phyloP scores from a whole-genome alignment of 1,140 invertebrate species.

The Thalassaphorura encarpata region DNA sequence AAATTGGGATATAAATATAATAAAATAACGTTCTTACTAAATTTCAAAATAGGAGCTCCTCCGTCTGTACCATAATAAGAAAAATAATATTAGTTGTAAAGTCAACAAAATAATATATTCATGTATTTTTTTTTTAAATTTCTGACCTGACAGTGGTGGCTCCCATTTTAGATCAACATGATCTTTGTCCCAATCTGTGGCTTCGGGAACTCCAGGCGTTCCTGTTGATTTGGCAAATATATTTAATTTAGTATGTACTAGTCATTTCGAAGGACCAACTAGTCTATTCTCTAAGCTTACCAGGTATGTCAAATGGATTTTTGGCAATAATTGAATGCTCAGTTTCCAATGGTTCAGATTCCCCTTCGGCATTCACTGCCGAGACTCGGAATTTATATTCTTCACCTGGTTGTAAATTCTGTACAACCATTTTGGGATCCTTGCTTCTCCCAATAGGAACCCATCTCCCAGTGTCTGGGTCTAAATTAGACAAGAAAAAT shows the following conservation, averaged over 20 bases:
- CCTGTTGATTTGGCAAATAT: constrained; percentile 51
- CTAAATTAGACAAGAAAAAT: too few relatives aligned
- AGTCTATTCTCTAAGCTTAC: too few relatives aligned
- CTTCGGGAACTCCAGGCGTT: constrained; percentile 80
- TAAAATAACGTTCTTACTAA: too few relatives aligned
- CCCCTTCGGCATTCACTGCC: constrained; percentile 91
- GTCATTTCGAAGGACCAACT: not conserved
- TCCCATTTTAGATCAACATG: constrained; percentile 90
- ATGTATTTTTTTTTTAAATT: too few relatives aligned
- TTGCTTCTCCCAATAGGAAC: constrained; percentile 67
- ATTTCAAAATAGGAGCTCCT: constrained; percentile 75
- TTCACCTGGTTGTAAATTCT: constrained; percentile 75
- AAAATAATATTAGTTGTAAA: too few relatives aligned
- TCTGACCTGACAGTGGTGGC: too few relatives aligned
- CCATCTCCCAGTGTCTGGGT: constrained; percentile 72
- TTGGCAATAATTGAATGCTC: constrained; percentile 77
- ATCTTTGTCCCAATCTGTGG: constrained; percentile 86
- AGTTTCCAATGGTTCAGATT: constrained; percentile 83
- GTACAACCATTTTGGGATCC: constrained; percentile 61
- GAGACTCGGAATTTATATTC: constrained; percentile 95
- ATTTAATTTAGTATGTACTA: not conserved
- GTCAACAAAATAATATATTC: too few relatives aligned
- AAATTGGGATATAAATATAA: too few relatives aligned
- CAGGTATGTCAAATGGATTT: constrained; percentile 62
- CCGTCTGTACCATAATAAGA: too few relatives aligned